Base-by-base conservation (phyloP, 2,888 invertebrate species). In the Diogma glabrata region DNA sequence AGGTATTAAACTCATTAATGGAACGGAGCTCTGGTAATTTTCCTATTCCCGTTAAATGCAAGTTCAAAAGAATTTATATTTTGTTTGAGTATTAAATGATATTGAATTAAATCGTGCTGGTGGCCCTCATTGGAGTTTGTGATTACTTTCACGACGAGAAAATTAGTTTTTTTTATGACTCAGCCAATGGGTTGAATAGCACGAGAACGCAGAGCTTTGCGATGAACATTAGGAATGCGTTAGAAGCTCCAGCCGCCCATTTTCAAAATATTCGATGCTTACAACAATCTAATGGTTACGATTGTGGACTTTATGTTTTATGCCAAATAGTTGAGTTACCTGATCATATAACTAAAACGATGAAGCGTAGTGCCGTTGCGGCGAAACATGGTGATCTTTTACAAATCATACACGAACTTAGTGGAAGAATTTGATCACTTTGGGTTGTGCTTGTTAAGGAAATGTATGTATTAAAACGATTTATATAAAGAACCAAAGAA, bases 91-190 rank as follows among this genome's bases (percentile, higher is more conserved):
- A n/a, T 72, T 95, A 28, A 95, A 95, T 66, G 87, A 95, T 64
- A 88, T 89, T 63, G 78, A 82, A 52, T 75, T 77, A 14, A 79
- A 83, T 53, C 72, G 74, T 40, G 81, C 85, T 1, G 93, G 94
- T 8, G 94, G 94, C 38, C 79, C 86, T 1, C 94, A 94, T 66
- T 94, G 94, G 94, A 92, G 90, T 62, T 73, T 94, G 40, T 72
- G 91, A 49, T 82, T 88, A 12, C 88, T 81, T 66, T 85, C 87
- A 17, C 76, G 79, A 58, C 75, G 75, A 10, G 87, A 87, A 64
- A 77, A 76, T 59, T 76, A 76, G 51, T 84, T 87, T 63, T 89
- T 77, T 60, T 67, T 82, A 83, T 61, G 93, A 94, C 71, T 88
- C 90, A 2, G 80, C 78, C 50, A 71, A 71, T 51, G 81, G 80